Evolutionary conservation across 2,113 vertebrate genomes (phyloP).

Genomic region (Microtus ochrogaster): DNA sequence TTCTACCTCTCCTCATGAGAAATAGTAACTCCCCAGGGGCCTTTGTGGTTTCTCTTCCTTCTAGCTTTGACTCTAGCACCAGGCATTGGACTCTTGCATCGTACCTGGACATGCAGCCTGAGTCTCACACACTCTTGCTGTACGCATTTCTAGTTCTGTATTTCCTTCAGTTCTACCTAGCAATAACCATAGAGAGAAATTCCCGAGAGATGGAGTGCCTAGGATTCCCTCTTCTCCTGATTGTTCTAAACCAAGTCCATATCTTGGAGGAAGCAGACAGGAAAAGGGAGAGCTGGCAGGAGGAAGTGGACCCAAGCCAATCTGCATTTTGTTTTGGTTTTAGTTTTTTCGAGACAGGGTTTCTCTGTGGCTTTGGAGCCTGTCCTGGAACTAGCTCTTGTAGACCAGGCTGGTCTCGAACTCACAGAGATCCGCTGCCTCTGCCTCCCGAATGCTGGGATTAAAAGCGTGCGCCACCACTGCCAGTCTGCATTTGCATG

Average conservation of each 20-base stretch:
- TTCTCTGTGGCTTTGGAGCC: too few relatives aligned
- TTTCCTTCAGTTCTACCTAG: neutral
- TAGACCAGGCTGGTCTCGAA: too few relatives aligned
- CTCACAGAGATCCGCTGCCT: too few relatives aligned
- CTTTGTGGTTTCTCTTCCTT: constrained; percentile 17
- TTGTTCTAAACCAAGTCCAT: neutral
- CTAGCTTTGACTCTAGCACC: neutral
- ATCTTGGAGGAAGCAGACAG: neutral
- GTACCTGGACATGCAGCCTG: neutral
- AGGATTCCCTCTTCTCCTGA: neutral
- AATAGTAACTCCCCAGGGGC: constrained; percentile 46
- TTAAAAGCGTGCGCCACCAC: too few relatives aligned
- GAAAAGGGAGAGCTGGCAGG: too few relatives aligned
- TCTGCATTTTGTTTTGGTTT: neutral
- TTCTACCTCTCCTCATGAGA: constrained; percentile 37
- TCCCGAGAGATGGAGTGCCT: neutral
- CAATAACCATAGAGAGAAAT: neutral
- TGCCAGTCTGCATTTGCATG: neutral
- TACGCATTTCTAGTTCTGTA: neutral
- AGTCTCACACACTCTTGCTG: neutral
- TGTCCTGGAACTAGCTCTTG: too few relatives aligned
- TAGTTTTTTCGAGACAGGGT: too few relatives aligned
- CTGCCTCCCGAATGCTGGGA: too few relatives aligned
- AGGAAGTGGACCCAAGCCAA: neutral
- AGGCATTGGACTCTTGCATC: neutral